Percentiles rank a stretch among this genome's conserved stretches.
These are phyloP conservation scores for Cottus gobio DNA, from an alignment of 2,113 vertebrate species.

Conservation along the genomic window DNA sequence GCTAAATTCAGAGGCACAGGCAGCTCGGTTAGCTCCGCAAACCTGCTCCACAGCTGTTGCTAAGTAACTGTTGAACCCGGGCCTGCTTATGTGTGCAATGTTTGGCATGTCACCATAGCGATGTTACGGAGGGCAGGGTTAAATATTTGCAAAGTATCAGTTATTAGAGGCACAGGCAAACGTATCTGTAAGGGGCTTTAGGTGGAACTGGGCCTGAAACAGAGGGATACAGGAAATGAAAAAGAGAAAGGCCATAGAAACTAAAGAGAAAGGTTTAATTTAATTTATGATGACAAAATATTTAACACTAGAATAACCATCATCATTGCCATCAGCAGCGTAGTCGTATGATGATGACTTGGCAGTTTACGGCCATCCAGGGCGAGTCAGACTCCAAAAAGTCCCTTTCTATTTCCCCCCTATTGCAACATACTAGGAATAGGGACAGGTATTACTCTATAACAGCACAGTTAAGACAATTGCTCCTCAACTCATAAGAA, in stretches of 20 bases:
- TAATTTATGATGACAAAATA: not conserved
- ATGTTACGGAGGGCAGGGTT: constrained; percentile 54
- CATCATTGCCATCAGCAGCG: not conserved
- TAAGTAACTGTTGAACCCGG: constrained; percentile 54
- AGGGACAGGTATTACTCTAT: not conserved
- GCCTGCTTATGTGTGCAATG: constrained; percentile 53
- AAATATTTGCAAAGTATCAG: constrained; percentile 75
- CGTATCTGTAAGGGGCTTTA: constrained; percentile 12
- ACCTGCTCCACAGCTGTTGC: constrained; percentile 50
- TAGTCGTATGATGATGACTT: constrained; percentile 45
- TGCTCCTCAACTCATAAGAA: not conserved
- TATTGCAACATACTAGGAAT: not conserved
- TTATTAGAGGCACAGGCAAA: constrained; percentile 50
- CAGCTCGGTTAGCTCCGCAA: constrained; percentile 44
- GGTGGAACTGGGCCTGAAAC: constrained; percentile 1
- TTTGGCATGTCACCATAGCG: constrained; percentile 73
- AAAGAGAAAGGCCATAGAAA: constrained; percentile 1
- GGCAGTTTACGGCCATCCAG: constrained; percentile 5
- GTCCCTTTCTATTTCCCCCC: constrained; percentile 30
- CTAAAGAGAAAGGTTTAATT: not conserved
- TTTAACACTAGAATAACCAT: not conserved
- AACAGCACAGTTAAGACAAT: not conserved
- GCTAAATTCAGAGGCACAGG: constrained; percentile 27
- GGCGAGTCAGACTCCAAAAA: constrained; percentile 57
- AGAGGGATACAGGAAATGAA: constrained; percentile 11